These are phyloP conservation scores for Pheosia tremula DNA, from an alignment of 2,888 invertebrate species.

Conservation along the genomic window DNA sequence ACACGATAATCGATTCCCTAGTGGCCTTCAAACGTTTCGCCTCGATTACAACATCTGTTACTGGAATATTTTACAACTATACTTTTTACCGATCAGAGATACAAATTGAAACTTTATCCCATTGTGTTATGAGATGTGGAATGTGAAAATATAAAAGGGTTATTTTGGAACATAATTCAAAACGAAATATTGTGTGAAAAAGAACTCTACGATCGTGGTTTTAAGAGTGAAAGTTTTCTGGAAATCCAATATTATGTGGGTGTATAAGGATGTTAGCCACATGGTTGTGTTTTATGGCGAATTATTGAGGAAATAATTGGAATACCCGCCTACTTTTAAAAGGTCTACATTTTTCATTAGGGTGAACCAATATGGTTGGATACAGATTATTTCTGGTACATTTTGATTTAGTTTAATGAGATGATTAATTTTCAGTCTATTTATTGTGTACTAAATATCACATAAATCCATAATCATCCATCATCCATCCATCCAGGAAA, in stretches of 20 bases:
- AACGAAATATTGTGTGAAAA: slow-evolving; percentile 19
- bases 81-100: not conserved
- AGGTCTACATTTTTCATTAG: slow-evolving; percentile 17
- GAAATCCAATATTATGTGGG: not conserved
- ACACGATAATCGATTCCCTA: slow-evolving; percentile 73
- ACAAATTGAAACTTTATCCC: slow-evolving; percentile 25
- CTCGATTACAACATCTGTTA: slow-evolving; percentile 77
- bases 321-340: slow-evolving; percentile 31
- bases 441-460: no score
- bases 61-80: slow-evolving; percentile 43
- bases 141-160: slow-evolving; percentile 6
- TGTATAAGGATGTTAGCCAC: slow-evolving; percentile 38
- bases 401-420: no score
- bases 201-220: slow-evolving; percentile 19
- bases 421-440: no score
- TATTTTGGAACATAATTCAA: slow-evolving; percentile 15
- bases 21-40: slow-evolving; percentile 71
- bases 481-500: no score
- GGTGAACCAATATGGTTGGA: not conserved
- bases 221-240: slow-evolving; percentile 21
- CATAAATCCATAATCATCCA: no score
- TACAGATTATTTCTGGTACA: not conserved
- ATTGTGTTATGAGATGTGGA: slow-evolving; percentile 5
- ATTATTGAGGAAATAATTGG: slow-evolving; percentile 48
- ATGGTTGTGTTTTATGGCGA: slow-evolving; percentile 49